Conservation (phyloP, 1,140 invertebrate species). For the Orchestia grillus region DNA sequence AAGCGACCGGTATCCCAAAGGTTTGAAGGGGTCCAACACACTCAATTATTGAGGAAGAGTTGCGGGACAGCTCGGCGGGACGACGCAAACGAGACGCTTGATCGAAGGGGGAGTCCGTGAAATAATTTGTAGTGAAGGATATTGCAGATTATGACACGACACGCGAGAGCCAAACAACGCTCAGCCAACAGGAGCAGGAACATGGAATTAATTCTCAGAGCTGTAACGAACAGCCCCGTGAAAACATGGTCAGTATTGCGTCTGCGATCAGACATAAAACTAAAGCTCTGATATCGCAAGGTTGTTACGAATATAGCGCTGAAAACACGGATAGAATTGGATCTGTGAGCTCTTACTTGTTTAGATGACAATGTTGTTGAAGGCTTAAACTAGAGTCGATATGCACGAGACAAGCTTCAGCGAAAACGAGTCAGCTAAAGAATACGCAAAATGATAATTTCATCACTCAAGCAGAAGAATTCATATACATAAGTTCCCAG, state of each 20-base stretch:
- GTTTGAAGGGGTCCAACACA: background rate
- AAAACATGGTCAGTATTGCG: background rate
- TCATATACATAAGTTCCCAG: background rate
- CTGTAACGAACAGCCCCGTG: background rate
- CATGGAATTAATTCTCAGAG: background rate
- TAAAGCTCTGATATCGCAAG: background rate
- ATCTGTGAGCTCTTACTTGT: background rate
- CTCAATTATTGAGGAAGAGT: background rate
- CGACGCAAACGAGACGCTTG: background rate
- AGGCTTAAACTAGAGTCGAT: background rate
- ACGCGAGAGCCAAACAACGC: background rate
- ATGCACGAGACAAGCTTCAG: background rate
- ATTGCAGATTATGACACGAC: background rate
- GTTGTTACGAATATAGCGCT: background rate
- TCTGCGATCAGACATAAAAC: background rate
- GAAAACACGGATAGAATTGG: background rate
- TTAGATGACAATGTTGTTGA: no score
- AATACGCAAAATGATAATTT: background rate
- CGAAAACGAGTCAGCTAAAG: background rate
- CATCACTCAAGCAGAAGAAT: background rate
- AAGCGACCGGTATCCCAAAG: background rate
- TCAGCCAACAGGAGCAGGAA: background rate
- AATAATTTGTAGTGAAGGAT: background rate
- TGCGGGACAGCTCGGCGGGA: background rate
- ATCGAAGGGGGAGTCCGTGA: background rate